A percentile compares a stretch with the other conserved stretches of the same genome.
Conservation (phyloP, 2,113 vertebrate species). For the Psittacula cyanocephala region DNA sequence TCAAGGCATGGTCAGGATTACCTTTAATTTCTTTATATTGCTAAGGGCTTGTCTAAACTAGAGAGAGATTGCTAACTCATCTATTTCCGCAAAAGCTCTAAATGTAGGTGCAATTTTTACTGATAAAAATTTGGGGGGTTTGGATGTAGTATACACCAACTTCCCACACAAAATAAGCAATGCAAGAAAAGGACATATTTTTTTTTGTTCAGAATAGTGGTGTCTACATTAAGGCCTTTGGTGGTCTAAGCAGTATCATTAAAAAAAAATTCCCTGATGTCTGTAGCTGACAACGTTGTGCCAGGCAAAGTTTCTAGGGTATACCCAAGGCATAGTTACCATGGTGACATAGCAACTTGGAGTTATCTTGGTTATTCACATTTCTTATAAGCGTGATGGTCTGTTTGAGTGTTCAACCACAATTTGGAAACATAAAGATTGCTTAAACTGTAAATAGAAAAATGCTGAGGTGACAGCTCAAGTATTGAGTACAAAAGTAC, state of each 20-base stretch:
- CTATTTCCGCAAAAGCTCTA: neutral
- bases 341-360: neutral
- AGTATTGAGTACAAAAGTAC: neutral
- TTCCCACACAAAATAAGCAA: neutral
- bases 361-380: neutral
- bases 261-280: neutral
- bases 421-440: neutral
- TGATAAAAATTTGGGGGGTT: neutral
- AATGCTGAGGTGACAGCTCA: neutral
- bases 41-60: neutral
- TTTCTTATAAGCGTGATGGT: accelerated
- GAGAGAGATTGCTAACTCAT: neutral
- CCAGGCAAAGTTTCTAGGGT: neutral
- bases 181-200: neutral
- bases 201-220: neutral
- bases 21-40: slow-evolving; percentile 43
- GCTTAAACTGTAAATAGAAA: neutral
- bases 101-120: neutral
- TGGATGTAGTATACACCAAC: neutral
- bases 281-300: neutral
- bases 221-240: neutral
- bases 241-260: neutral
- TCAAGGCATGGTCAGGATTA: neutral
- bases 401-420: neutral
- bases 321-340: neutral